Evolutionary conservation across 2,888 invertebrate genomes (phyloP).

Genomic region (Stenotaenia linearis): DNA sequence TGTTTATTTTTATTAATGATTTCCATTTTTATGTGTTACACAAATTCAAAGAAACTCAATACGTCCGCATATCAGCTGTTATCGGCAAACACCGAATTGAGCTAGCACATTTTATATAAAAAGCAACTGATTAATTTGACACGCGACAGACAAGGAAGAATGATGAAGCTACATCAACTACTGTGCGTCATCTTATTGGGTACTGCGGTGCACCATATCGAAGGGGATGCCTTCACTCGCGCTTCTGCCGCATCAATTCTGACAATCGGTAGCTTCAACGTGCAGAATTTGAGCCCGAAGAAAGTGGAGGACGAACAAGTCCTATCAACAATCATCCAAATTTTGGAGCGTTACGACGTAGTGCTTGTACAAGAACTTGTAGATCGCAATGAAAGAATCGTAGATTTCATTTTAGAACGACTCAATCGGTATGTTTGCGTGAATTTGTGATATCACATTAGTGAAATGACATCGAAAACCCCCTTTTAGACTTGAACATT

Average conservation of each 20-base stretch:
- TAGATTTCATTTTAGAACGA: neutral
- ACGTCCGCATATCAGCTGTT: neutral
- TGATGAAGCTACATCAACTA: neutral
- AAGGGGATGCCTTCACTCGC: neutral
- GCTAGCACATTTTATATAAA: neutral
- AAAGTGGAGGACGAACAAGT: neutral
- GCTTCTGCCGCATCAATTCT: neutral
- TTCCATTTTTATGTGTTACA: neutral
- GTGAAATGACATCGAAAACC: constrained; percentile 1
- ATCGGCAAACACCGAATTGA: neutral
- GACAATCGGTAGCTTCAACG: neutral
- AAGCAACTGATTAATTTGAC: neutral
- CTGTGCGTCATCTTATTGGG: neutral
- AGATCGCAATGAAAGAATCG: neutral
- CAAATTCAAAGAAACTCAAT: neutral
- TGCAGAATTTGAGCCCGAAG: neutral
- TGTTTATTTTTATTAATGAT: neutral
- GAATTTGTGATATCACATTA: neutral
- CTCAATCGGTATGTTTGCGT: constrained; percentile 26
- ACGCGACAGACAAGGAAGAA: neutral
- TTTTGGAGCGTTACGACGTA: constrained; percentile 17
- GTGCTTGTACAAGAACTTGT: constrained; percentile 28
- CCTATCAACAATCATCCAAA: neutral
- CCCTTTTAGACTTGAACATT: neutral
- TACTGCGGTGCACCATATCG: neutral